phyloP scores from a whole-genome alignment of 2,113 vertebrate species.

The Phylloscopus whistleri region DNA sequence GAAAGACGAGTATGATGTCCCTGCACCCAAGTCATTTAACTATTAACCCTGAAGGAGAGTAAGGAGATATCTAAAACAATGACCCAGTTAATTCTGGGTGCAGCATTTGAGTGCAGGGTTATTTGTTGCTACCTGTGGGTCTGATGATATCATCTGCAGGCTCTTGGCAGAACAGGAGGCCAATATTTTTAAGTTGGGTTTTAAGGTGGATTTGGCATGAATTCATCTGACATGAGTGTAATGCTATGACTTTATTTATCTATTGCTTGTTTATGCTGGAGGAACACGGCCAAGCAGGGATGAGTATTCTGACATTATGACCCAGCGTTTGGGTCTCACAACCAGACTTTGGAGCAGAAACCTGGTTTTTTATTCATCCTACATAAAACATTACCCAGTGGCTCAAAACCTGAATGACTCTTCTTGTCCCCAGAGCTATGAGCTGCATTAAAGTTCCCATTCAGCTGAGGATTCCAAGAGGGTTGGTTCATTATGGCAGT shows the following conservation, averaged over 20 bases:
- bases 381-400: neutral
- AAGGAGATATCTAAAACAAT: constrained; percentile 46
- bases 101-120: neutral
- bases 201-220: neutral
- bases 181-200: neutral
- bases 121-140: constrained; percentile 43
- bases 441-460: neutral
- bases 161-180: neutral
- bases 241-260: neutral
- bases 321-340: neutral
- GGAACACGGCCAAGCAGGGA: rapidly evolving
- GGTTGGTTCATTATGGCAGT: rapidly evolving
- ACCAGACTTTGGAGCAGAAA: neutral
- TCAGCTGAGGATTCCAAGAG: rapidly evolving
- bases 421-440: rapidly evolving
- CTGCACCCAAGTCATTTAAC: constrained; percentile 36
- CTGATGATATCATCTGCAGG: neutral
- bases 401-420: neutral
- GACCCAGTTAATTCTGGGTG: constrained; percentile 19
- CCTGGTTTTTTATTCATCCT: neutral
- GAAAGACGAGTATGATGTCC: constrained; percentile 43
- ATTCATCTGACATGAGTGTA: neutral
- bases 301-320: neutral
- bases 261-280: neutral
- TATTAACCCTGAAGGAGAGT: constrained; percentile 49